Base-by-base conservation (phyloP, 2,113 vertebrate species). In the Mus spicilegus region DNA sequence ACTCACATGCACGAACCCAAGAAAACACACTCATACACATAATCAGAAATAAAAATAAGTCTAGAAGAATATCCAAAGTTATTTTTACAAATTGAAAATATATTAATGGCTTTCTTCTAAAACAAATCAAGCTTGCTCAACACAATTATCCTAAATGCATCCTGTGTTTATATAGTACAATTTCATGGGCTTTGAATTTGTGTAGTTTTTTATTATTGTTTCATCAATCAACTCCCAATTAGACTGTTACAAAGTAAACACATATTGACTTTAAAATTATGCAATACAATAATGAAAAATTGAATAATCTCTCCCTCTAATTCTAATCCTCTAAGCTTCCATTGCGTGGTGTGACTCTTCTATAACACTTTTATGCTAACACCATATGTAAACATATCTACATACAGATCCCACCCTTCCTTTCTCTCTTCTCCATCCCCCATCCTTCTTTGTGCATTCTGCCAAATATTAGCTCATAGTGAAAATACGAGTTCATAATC, bases 401-500 rank as follows among this genome's bases (percentile, higher is more conserved):
- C 16, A 46, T 12, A 87, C 1, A 46, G 51, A 69, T 5, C 12
- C 5, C 10, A 85, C 26, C 30, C 4, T 70, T 88, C 42, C 30
- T 87, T 94, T 17, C 49, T 95, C 70, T n/a, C 88, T 72, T 49
- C 9, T 1, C 17, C 26, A 19, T 88, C 8, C 12, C 20, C 13
- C 56, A 39, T 4, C 14, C 13, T 4, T 17, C 61, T 93, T 87
- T 70, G 36, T 17, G 20, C 3, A 81, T 85, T 94, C 96, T 92
- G 58, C 70, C n/a, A 87, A 95, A 93, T 92, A 82, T 76, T 61
- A 91, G 56, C 61, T 90, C 36, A 33, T 13, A 90, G 12, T 63
- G 81, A 24, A 96, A 94, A 78, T 85, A 39, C 78, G 91, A 91
- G 36, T 7, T 89, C 76, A 95, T 42, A 80, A 84, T 76, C 1